phyloP scores from a whole-genome alignment of 2,888 invertebrate genomes.

The Rhimphoctona megacephalus region DNA sequence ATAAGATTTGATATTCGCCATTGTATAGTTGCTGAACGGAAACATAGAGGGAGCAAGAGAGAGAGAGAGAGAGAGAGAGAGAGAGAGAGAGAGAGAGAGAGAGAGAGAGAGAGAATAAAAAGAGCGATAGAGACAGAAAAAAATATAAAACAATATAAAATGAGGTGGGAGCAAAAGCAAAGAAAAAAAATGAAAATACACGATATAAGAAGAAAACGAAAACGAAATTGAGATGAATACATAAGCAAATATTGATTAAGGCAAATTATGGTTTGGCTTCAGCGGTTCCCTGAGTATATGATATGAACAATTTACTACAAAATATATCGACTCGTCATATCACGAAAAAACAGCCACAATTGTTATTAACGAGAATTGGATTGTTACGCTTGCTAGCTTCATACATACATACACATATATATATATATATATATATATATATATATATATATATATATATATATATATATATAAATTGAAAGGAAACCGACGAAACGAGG shows the following conservation, averaged over 20 bases:
- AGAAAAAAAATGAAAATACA: slow-evolving; percentile 34
- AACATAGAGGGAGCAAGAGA: background rate
- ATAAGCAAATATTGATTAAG: slow-evolving; percentile 67
- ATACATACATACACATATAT: slow-evolving; percentile 74
- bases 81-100: slow-evolving; percentile 22
- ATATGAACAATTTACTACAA: slow-evolving; percentile 74
- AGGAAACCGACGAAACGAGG: background rate
- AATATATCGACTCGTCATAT: slow-evolving; percentile 83
- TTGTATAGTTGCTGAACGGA: slow-evolving; percentile 79
- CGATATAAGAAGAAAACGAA: slow-evolving; percentile 29
- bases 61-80: slow-evolving; percentile 55
- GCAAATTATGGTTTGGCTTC: slow-evolving; percentile 79
- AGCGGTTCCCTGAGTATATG: slow-evolving; percentile 76
- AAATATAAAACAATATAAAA: background rate
- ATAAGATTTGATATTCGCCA: slow-evolving; percentile 83
- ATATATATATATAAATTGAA: slow-evolving; percentile 71
- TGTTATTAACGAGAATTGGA: slow-evolving; percentile 75
- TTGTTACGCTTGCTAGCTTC: slow-evolving; percentile 83
- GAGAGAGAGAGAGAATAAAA: background rate
- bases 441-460: slow-evolving; percentile 62
- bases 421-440: slow-evolving; percentile 18
- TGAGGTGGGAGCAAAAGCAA: background rate
- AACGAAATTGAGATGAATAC: background rate
- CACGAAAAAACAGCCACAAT: slow-evolving; percentile 73
- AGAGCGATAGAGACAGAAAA: slow-evolving; percentile 1